Base-by-base conservation (phyloP, 2,113 vertebrate species). In the Aplodontia rufa region DNA sequence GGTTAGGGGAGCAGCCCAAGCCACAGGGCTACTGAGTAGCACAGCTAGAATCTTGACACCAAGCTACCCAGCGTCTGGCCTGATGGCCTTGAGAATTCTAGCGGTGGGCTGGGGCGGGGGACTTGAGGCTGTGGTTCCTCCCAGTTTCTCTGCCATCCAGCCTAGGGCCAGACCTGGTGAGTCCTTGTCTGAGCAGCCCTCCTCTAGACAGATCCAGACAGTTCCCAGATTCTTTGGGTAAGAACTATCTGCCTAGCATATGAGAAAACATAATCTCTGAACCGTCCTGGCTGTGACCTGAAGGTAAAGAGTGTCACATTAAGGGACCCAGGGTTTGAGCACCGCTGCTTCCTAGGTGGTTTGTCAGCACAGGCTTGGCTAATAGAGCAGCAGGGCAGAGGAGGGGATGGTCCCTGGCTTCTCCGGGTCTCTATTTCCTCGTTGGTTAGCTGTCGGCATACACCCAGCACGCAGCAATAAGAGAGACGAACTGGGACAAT, bases 361-460 rank as follows among this genome's bases (percentile, higher is more conserved):
- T 62, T 20, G 20, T 62, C 35, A 1, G 49, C 53, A 51, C 30
- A 1, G 45, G 60, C 42, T 53, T 40, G 49, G 47, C 66, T 74
- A 47, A 75, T 0, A 80, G 86, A 35, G n/a, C 42, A 22, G 58
- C 66, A 26, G 3, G 1, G 20, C 45, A 37, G 47, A 6, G 4
- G 72, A 49, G 26, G 26, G 40, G 30, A 5, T 7, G 17, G n/a
- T 8, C 5, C 5, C 49, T 17, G 17, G n/a, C 42, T 49, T 75
- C 87, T 74, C 69, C 26, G 30, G 53, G 13, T 13, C 62, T 84
- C 58, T 2, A 16, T 58, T 19, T 74, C 76, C 40, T 90, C 8
- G 6, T 47, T 1, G 6, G 60, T 6, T 12, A 32, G 30, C 4
- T 24, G n/a, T 37, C 49, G 40, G 53, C 0, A 28, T 3, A 14